phyloP scores from a whole-genome alignment of 2,797 vertebrate species.

The Periparus ater region DNA sequence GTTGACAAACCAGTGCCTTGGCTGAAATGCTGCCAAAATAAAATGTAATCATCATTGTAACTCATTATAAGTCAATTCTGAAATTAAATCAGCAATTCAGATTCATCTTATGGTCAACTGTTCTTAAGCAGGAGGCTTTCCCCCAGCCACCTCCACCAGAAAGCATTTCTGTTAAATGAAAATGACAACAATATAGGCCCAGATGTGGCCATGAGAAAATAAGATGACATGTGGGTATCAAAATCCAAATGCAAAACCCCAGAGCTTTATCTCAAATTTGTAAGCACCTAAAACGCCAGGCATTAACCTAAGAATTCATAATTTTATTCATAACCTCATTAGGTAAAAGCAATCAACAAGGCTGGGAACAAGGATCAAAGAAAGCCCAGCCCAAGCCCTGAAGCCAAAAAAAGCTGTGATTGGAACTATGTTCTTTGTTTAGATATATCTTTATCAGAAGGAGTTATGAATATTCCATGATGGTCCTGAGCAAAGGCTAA shows the following conservation, averaged over 20 bases:
- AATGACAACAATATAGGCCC: background rate
- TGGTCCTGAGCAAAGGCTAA: background rate
- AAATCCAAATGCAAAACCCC: background rate
- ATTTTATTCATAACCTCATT: background rate
- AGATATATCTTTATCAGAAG: background rate
- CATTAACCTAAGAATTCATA: background rate
- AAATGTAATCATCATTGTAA: background rate
- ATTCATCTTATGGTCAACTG: background rate
- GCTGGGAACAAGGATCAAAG: background rate
- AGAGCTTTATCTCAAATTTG: background rate
- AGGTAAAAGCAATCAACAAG: background rate
- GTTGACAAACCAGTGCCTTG: background rate
- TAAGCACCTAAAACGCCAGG: background rate
- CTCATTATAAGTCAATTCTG: slow-evolving; percentile 16
- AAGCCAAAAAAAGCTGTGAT: background rate
- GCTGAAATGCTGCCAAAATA: slow-evolving; percentile 17
- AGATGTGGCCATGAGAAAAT: background rate
- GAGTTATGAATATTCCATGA: background rate
- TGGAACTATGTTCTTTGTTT: background rate
- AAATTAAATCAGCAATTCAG: slow-evolving; percentile 38
- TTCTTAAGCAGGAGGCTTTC: background rate
- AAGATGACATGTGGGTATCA: background rate
- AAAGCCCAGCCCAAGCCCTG: background rate
- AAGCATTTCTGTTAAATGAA: background rate
- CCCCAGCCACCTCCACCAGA: background rate